These are phyloP conservation scores for Fabriciana adippe DNA, from an alignment of 2,888 invertebrate species.

Conservation along the genomic window DNA sequence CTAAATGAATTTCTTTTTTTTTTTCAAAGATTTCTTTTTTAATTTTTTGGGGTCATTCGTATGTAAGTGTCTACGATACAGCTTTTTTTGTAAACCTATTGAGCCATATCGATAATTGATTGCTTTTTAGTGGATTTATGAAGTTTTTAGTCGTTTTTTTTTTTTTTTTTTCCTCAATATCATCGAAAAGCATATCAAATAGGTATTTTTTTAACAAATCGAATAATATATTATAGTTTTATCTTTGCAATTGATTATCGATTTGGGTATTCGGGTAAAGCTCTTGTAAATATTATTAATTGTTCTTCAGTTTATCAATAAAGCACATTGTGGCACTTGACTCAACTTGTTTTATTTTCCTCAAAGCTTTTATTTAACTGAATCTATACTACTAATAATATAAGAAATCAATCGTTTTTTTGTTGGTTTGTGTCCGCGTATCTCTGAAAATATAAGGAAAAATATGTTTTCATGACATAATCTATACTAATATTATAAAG, in stretches of 20 bases:
- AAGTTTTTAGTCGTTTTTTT: not conserved
- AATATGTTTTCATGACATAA: no score
- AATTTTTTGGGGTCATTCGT: conserved; percentile 5
- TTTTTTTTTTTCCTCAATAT: conserved; percentile 9
- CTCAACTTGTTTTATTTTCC: conserved; percentile 52
- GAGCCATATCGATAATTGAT: conserved; percentile 17
- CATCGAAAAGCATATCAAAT: conserved; percentile 11
- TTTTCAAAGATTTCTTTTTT: not conserved
- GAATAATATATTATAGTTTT: not conserved
- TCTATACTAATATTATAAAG: no score
- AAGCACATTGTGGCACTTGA: conserved; percentile 77
- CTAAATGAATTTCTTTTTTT: not conserved
- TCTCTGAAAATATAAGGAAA: no score
- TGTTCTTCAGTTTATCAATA: conserved; percentile 72
- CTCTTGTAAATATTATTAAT: conserved; percentile 64
- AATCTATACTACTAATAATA: no score
- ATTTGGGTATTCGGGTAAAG: conserved; percentile 38
- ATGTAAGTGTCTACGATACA: conserved; percentile 5
- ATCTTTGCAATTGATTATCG: conserved; percentile 29
- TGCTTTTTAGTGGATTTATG: conserved; percentile 3
- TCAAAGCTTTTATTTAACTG: no score
- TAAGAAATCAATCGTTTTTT: no score
- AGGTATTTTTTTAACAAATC: conserved; percentile 2
- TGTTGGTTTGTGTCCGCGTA: no score
- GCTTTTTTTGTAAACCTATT: conserved; percentile 13